Conservation (phyloP, 2,888 invertebrate genomes). For the Caenorhabditis auriculariae region DNA sequence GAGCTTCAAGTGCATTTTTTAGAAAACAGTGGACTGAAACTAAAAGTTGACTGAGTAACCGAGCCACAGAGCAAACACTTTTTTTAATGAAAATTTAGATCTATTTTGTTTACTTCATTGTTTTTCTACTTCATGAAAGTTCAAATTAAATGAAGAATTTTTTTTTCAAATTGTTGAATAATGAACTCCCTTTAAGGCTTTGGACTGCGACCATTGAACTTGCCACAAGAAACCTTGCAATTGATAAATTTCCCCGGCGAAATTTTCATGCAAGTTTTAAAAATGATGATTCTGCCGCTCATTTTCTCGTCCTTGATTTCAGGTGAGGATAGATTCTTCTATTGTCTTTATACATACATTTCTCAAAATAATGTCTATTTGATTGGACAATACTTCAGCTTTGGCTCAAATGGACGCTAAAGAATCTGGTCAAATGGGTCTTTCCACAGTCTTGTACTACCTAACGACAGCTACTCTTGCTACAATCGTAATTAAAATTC, state of each 20-base stretch:
- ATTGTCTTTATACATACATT: background rate
- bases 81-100: background rate
- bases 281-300: slow-evolving; percentile 84
- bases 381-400: slow-evolving; percentile 43
- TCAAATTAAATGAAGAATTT: too few relatives aligned
- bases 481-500: slow-evolving; percentile 67
- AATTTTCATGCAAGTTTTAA: slow-evolving; percentile 83
- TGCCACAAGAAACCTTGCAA: slow-evolving; percentile 68
- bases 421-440: slow-evolving; percentile 69
- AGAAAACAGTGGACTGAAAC: too few relatives aligned
- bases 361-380: background rate
- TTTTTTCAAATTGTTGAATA: too few relatives aligned
- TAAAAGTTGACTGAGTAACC: too few relatives aligned
- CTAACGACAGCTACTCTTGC: slow-evolving; percentile 72
- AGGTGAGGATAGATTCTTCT: too few relatives aligned
- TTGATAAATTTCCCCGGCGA: slow-evolving; percentile 87
- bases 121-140: too few relatives aligned
- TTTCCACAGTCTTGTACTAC: slow-evolving; percentile 72
- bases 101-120: background rate
- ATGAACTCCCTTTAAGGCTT: slow-evolving; percentile 64
- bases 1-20: too few relatives aligned
- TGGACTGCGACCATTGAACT: slow-evolving; percentile 68
- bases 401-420: slow-evolving; percentile 62
- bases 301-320: slow-evolving; percentile 83
- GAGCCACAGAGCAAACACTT: background rate